Conservation (phyloP, 2,888 invertebrate genomes). For the Nomada flava region DNA sequence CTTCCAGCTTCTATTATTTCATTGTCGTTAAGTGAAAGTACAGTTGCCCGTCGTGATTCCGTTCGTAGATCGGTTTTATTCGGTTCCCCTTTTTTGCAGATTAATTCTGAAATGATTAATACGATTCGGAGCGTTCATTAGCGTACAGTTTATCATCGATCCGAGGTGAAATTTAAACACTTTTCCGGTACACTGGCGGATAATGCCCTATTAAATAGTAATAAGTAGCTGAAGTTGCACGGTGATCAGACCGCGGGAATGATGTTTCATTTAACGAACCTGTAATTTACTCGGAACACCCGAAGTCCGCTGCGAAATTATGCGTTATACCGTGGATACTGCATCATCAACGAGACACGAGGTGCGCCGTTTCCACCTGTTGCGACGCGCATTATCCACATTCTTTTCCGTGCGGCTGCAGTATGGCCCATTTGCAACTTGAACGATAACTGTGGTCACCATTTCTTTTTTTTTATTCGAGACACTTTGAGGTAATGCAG, state of each 20-base stretch:
- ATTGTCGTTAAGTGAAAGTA: no score
- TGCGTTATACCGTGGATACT: constrained; percentile 6
- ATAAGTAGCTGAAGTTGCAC: constrained; percentile 22
- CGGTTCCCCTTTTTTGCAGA: neutral
- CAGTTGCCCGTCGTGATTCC: no score
- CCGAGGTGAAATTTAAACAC: constrained; percentile 6
- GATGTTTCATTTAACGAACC: constrained; percentile 33
- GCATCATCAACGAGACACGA: constrained; percentile 21
- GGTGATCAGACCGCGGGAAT: neutral
- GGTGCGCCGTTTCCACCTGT: constrained; percentile 12
- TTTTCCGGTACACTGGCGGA: neutral
- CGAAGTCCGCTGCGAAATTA: constrained; percentile 19
- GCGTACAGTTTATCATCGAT: constrained; percentile 1
- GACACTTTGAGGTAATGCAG: neutral
- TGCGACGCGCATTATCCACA: constrained; percentile 3
- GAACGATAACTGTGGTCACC: constrained; percentile 6
- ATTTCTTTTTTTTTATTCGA: neutral
- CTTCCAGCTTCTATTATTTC: neutral
- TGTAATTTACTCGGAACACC: constrained; percentile 21
- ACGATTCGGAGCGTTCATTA: constrained; percentile 17
- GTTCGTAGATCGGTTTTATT: neutral
- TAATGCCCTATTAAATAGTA: constrained; percentile 35
- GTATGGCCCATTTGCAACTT: constrained; percentile 4
- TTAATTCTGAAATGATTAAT: neutral
- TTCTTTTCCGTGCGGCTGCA: neutral